Evolutionary conservation across 2,888 invertebrate species (phyloP), one percentile per base, ranked within the genome.

Genomic region (Emesis russula): DNA sequence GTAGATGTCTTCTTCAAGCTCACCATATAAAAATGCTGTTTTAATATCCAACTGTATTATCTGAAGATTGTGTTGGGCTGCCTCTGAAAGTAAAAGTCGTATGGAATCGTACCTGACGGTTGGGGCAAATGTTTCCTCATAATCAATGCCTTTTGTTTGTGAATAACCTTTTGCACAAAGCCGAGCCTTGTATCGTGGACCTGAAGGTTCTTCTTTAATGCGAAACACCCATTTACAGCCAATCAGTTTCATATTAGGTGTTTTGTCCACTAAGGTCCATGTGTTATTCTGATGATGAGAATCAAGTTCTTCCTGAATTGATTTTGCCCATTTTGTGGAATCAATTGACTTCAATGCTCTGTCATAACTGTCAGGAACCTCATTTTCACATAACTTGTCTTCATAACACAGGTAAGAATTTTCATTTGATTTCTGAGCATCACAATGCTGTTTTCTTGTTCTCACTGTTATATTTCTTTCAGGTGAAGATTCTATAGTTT

Each of bases 1-100:
- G 18, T 88, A 79, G 36, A 93, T 87, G 44, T 70, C 86, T 63
- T 87, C 90, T 0, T 91, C 87, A 71, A 78, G 90, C 76, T 88
- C 85, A 83, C 88, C 88, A 84, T 94, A 93, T 18, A 93, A 31
- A 33, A 94, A 93, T 18, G 93, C 93, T 66, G 94, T 93, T 83
- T 89, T 92, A 1, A 94, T 44, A 80, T 94, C 93, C 79, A 94
- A 92, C 38, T 95, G 93, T 1, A 83, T 33, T 5, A 94, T 88
- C 9, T 91, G 7, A 2, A 90, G 36, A 13, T 91, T 80, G 77
- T 90, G 31, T 77, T 90, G 89, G 74, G 82, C 87, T n/a, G 88
- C 92, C 66, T 83, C 80, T 66, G 90, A 90, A 48, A 93, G 78
- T 74, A 93, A 48, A 18, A 92, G 25, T 48, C 90, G 9, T 13